Evolutionary conservation across 64 coral and sea anemone species (phyloP).

Genomic region (Montipora sp.): DNA sequence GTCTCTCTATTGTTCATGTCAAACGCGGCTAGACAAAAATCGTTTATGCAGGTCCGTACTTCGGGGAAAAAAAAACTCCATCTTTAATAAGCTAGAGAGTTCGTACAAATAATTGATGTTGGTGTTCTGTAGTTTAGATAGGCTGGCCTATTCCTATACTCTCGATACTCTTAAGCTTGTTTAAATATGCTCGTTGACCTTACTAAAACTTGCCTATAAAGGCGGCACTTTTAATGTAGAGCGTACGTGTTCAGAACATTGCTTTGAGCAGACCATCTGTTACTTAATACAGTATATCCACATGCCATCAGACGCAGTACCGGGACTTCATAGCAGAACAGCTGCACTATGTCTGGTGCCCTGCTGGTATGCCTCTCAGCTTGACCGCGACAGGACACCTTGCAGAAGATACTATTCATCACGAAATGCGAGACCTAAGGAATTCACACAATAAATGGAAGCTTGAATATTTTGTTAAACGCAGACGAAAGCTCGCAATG

Average conservation of each 20-base stretch:
- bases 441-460: not conserved
- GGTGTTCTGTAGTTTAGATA: too few relatives aligned
- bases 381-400: conserved; percentile 12
- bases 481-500: not conserved
- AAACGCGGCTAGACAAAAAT: not conserved
- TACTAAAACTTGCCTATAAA: too few relatives aligned
- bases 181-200: too few relatives aligned
- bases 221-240: not conserved
- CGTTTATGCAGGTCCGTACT: too few relatives aligned
- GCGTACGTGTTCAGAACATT: not conserved
- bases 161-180: too few relatives aligned
- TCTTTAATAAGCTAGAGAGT: not conserved
- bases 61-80: not conserved
- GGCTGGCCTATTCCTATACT: too few relatives aligned
- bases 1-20: not conserved
- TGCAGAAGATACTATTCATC: not conserved
- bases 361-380: conserved; percentile 7
- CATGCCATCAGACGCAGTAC: conserved; percentile 41
- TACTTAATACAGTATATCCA: not conserved
- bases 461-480: not conserved
- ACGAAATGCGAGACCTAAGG: not conserved
- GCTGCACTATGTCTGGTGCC: conserved; percentile 7
- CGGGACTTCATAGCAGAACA: not conserved
- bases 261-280: not conserved
- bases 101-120: too few relatives aligned